Percentiles rank a stretch among this genome's conserved stretches.
phyloP scores from a whole-genome alignment of 2,888 invertebrate genomes.

The Hesperia comma region DNA sequence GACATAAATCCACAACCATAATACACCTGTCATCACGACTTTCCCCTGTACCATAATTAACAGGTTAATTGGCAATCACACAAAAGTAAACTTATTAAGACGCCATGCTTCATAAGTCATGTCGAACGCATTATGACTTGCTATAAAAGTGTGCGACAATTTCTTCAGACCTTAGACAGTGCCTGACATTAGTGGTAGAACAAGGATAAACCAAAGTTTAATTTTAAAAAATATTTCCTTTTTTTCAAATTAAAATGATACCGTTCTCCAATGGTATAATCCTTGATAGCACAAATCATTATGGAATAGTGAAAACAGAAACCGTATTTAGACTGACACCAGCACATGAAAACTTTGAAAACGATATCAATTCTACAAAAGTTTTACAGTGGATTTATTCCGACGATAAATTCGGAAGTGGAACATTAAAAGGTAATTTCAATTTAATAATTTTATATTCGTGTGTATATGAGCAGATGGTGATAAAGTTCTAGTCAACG shows the following conservation, averaged over 20 bases:
- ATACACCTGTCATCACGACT: constrained; percentile 14
- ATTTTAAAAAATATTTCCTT: neutral
- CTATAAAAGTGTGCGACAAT: constrained; percentile 59
- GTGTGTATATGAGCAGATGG: too few relatives aligned
- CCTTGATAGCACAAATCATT: constrained; percentile 62
- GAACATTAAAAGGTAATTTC: constrained; percentile 61
- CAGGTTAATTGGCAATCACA: constrained; percentile 44
- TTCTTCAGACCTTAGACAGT: constrained; percentile 2
- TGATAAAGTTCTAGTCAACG: too few relatives aligned
- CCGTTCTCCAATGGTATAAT: constrained; percentile 64
- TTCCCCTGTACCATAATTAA: constrained; percentile 35
- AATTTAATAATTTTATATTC: neutral
- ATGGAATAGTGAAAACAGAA: constrained; percentile 70
- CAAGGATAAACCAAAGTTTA: neutral
- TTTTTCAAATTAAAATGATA: constrained; percentile 52
- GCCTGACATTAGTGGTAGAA: neutral
- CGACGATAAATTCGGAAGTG: constrained; percentile 56
- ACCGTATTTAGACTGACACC: constrained; percentile 63
- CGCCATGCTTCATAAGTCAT: constrained; percentile 60
- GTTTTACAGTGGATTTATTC: constrained; percentile 64
- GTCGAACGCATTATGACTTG: constrained; percentile 55
- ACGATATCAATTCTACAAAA: constrained; percentile 56
- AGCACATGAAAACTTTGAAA: constrained; percentile 52
- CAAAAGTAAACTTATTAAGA: constrained; percentile 47
- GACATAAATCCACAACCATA: constrained; percentile 15